Conservation (phyloP, 2,797 vertebrate genomes). For the Pygocentrus nattereri region DNA sequence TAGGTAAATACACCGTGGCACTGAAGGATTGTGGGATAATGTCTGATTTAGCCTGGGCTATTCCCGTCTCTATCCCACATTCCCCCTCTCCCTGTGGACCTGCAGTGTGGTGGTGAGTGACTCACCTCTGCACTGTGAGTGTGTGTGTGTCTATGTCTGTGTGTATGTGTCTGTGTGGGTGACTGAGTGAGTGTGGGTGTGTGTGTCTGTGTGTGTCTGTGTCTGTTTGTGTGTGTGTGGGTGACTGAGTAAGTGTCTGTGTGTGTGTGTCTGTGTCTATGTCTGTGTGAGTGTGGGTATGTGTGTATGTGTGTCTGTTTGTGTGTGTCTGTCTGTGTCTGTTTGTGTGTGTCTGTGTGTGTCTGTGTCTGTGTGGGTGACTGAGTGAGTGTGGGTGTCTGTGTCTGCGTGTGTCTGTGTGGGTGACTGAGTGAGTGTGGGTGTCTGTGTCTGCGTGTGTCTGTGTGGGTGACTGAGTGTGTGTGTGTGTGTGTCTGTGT, state of each 20-base stretch:
- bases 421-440: too few species aligned
- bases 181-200: too few species aligned
- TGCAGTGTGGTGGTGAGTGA: constrained; percentile 70
- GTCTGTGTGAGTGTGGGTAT: too few species aligned
- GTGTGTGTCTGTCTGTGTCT: background rate
- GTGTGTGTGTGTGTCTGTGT: background rate
- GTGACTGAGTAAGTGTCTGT: too few species aligned
- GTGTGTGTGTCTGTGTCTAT: background rate
- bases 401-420: background rate
- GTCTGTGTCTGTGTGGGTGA: background rate
- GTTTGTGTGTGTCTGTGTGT: too few species aligned
- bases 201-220: background rate
- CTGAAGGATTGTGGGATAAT: constrained; percentile 60
- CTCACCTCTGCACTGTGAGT: constrained; percentile 60
- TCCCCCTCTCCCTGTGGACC: constrained; percentile 49
- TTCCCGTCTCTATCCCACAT: constrained; percentile 67
- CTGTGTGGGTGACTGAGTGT: too few species aligned
- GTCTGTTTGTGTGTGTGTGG: too few species aligned
- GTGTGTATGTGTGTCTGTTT: too few species aligned
- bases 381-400: too few species aligned
- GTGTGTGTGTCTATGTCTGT: constrained; percentile 16
- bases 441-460: background rate
- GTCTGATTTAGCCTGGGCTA: constrained; percentile 67
- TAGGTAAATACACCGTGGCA: constrained; percentile 59
- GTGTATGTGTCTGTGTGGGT: too few species aligned